Percentiles rank a stretch among this genome's conserved stretches.
phyloP scores from a whole-genome alignment of 2,888 invertebrate species.

The Meiosimyza decipiens region DNA sequence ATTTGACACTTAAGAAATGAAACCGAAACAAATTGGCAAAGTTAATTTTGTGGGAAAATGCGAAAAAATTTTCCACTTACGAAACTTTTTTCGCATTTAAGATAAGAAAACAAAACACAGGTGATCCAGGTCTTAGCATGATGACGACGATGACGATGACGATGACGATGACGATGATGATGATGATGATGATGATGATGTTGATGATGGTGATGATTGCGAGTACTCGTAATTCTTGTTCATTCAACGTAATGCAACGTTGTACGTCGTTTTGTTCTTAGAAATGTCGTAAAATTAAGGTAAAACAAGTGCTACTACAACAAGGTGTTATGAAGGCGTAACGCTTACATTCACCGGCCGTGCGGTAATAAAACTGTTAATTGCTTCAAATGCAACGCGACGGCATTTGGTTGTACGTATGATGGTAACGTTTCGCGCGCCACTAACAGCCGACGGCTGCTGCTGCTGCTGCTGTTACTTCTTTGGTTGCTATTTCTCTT shows the following conservation, averaged over 20 bases:
- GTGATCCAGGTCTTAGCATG: not conserved
- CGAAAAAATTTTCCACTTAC: slow-evolving; percentile 5
- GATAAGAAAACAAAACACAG: slow-evolving; percentile 5
- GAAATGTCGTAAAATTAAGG: slow-evolving; percentile 62
- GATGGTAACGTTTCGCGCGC: no score
- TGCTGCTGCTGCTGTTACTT: no score
- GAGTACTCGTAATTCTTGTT: no score
- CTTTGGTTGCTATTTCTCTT: no score
- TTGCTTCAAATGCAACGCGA: slow-evolving; percentile 13
- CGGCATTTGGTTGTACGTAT: no score
- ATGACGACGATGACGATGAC: no score
- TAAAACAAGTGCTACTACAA: slow-evolving; percentile 58
- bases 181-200: no score
- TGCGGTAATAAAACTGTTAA: slow-evolving; percentile 52
- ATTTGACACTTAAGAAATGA: slow-evolving; percentile 3
- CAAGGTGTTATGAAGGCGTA: slow-evolving; percentile 60
- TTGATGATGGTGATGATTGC: no score
- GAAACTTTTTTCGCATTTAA: not conserved
- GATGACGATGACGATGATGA: no score
- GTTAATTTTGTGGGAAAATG: slow-evolving; percentile 10
- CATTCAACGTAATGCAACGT: no score
- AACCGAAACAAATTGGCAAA: slow-evolving; percentile 32
- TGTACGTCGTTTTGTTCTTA: slow-evolving; percentile 52
- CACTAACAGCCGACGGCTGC: no score
- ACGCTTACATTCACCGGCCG: slow-evolving; percentile 46